Evolutionary conservation across 2,888 invertebrate genomes (phyloP).

Genomic region (Meliscaeva auricollis): DNA sequence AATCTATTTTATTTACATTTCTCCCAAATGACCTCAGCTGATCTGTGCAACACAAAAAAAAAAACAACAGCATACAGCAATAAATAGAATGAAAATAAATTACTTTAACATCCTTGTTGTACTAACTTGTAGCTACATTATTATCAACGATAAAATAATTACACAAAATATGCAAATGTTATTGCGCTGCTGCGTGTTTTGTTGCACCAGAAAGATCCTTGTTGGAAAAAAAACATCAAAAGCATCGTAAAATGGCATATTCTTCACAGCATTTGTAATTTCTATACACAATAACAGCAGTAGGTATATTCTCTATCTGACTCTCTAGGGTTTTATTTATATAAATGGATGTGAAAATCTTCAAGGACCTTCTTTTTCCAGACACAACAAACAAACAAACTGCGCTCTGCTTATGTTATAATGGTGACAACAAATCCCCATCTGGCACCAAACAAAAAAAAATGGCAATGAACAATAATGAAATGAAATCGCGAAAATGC

Average conservation of each 20-base stretch:
- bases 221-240: constrained; percentile 53
- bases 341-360: constrained; percentile 3
- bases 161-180: constrained; percentile 69
- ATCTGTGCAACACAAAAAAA: neutral
- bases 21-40: constrained; percentile 43
- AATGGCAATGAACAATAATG: constrained; percentile 73
- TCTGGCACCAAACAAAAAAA: too few species aligned
- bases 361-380: constrained; percentile 22
- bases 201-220: constrained; percentile 38
- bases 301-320: too few species aligned
- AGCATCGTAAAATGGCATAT: constrained; percentile 44
- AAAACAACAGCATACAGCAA: neutral
- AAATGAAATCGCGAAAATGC: constrained; percentile 73
- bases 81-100: constrained; percentile 38
- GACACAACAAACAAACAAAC: constrained; percentile 34
- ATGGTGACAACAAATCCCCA: constrained; percentile 71
- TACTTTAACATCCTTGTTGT: constrained; percentile 33
- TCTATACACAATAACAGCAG: neutral
- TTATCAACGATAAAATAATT: constrained; percentile 65
- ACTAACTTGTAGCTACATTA: neutral
- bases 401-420: neutral
- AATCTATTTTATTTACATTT: constrained; percentile 31
- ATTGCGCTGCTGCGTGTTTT: neutral
- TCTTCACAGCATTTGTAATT: constrained; percentile 4
- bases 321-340: constrained; percentile 13